Conservation (phyloP, 2,888 invertebrate species). For the Uropetala carovei region DNA sequence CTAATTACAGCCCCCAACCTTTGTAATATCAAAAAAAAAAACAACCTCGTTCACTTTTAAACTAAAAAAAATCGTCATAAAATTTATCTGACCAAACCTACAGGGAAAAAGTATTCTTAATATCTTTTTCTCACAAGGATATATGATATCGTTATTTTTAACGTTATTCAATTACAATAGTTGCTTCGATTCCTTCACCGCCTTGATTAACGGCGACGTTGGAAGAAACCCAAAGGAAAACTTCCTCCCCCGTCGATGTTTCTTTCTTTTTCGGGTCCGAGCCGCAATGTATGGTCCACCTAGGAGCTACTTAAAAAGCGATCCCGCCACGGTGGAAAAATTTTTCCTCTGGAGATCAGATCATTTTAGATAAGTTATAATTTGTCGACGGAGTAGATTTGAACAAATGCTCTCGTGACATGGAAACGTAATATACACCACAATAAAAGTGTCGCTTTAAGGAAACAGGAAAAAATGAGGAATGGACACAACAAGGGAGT, state of each 20-base stretch:
- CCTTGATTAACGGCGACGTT: not conserved
- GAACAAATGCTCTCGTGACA: not conserved
- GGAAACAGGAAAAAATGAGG: not conserved
- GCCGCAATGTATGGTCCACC: not conserved
- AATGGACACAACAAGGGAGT: not conserved
- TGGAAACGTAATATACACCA: not conserved
- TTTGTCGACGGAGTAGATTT: not conserved
- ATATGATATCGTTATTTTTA: not conserved
- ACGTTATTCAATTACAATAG: not conserved
- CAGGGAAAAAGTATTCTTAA: too few species aligned
- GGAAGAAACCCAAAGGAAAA: not conserved
- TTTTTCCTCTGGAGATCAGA: not conserved
- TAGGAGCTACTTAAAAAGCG: not conserved
- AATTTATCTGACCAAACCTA: too few species aligned
- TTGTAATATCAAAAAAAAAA: too few species aligned
- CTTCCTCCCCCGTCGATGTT: not conserved
- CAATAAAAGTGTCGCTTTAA: not conserved
- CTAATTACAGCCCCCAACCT: too few species aligned
- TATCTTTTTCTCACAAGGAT: too few species aligned
- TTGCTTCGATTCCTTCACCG: not conserved
- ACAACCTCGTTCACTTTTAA: too few species aligned
- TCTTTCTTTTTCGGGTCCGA: not conserved
- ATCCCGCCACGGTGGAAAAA: not conserved
- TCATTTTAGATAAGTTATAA: not conserved
- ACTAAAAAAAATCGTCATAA: too few species aligned